A percentile compares a stretch with the other conserved stretches of the same genome.
Conservation (phyloP, 1,140 invertebrate species). For the Drosophila carrolli region DNA sequence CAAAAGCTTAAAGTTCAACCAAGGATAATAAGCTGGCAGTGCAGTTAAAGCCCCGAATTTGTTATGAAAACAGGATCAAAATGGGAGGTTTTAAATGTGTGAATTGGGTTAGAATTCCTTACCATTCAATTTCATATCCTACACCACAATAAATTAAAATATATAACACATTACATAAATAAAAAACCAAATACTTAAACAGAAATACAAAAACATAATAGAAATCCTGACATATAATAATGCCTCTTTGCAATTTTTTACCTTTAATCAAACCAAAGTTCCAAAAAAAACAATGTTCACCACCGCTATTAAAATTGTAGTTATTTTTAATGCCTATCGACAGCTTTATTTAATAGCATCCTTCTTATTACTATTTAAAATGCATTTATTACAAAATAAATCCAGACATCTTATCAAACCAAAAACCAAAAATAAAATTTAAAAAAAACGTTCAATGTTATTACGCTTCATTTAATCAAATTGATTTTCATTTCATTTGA, state of each 20-base stretch:
- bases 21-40: slow-evolving; percentile 43
- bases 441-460: slow-evolving; percentile 52
- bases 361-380: slow-evolving; percentile 6
- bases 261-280: too few species aligned
- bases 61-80: background rate
- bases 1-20: slow-evolving; percentile 59
- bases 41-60: slow-evolving; percentile 20
- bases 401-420: background rate
- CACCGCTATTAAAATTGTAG: too few species aligned
- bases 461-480: slow-evolving; percentile 67
- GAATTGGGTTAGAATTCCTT: background rate
- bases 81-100: slow-evolving; percentile 4
- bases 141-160: too few species aligned
- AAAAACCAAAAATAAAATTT: slow-evolving; percentile 14
- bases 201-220: too few species aligned
- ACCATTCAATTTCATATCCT: too few species aligned
- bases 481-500: slow-evolving; percentile 76
- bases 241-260: too few species aligned
- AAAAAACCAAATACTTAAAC: too few species aligned
- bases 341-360: slow-evolving; percentile 8
- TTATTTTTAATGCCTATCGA: slow-evolving; percentile 5
- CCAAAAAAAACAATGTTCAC: too few species aligned
- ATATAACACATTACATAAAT: too few species aligned
- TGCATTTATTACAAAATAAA: slow-evolving; percentile 10
- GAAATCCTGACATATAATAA: too few species aligned